These are phyloP conservation scores for Chouioia cunea DNA, from an alignment of 2,888 invertebrate species.

Conservation along the genomic window DNA sequence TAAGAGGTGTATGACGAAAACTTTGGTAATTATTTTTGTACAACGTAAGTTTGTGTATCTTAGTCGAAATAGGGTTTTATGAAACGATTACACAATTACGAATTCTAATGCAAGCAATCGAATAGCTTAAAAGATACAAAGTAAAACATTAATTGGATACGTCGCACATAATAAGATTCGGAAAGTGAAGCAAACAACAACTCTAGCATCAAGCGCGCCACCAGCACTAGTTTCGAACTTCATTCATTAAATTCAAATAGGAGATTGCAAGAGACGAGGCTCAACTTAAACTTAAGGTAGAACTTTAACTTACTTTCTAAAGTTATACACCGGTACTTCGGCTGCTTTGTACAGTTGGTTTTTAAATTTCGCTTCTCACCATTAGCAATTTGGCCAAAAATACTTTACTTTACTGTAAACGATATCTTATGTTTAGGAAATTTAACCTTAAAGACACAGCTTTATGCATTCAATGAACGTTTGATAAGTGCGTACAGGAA, in stretches of 20 bases:
- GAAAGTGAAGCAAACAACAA: slow-evolving; percentile 31
- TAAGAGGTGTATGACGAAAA: too few relatives aligned
- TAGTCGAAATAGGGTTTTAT: not conserved
- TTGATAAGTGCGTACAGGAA: too few relatives aligned
- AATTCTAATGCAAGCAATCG: slow-evolving; percentile 26
- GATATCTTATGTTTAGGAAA: too few relatives aligned
- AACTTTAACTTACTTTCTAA: slow-evolving; percentile 39
- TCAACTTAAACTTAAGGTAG: slow-evolving; percentile 37
- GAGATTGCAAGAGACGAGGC: slow-evolving; percentile 42
- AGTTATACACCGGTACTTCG: slow-evolving; percentile 23
- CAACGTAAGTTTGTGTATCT: not conserved
- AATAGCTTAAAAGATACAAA: slow-evolving; percentile 23
- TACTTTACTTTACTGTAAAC: too few relatives aligned
- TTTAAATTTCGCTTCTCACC: slow-evolving; percentile 21
- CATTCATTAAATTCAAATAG: slow-evolving; percentile 47
- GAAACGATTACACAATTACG: slow-evolving; percentile 2
- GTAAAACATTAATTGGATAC: slow-evolving; percentile 32
- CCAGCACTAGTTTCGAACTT: slow-evolving; percentile 33
- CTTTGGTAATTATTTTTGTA: too few relatives aligned
- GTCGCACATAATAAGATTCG: slow-evolving; percentile 35
- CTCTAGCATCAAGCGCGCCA: not conserved
- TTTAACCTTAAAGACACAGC: too few relatives aligned
- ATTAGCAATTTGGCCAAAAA: too few relatives aligned
- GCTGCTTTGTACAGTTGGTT: slow-evolving; percentile 36
- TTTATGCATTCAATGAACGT: too few relatives aligned